Base-by-base conservation (phyloP, 2,113 vertebrate genomes). In the Nyctibius bracteatus region DNA sequence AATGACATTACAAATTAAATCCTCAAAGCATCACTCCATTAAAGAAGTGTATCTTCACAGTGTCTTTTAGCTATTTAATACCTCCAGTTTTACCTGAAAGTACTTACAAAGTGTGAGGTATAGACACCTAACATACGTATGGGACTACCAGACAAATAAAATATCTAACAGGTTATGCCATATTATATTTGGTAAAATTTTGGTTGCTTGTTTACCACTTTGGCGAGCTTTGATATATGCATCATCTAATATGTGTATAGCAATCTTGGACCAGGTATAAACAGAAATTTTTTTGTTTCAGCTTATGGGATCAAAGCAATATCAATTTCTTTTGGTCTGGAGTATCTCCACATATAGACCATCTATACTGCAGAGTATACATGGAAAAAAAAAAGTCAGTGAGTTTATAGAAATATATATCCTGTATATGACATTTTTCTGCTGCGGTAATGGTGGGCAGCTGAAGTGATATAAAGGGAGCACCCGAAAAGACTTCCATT, bases 281-380 rank as follows among this genome's bases (percentile, higher is more conserved):
- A 37, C 33, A 74, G 81, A 84, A 37, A 1, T 59, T 12, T 79
- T 92, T 71, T 63, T 1, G 31, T 91, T 94, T 93, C 25, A 67
- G 28, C 35, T 77, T 86, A 46, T n/a, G 19, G 33, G 46, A 83
- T 95, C 75, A 88, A 90, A 96, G 75, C 71, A 90, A 81, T 58
- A 86, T 67, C 86, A 10, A 41, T 96, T 95, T 51, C 33, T 96
- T 94, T 88, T 74, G 43, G 55, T 84, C 83, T 92, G 72, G 82
- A 94, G 21, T 70, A 44, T 70, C 22, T 95, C 79, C 93, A 96
- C 43, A 88, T 85, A 39, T 27, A 90, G 90, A 85, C 49, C 67
- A 86, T 90, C 70, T 86, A 82, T 55, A 77, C 54, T 57, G 58
- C 37, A 77, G 81, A 77, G 18, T 74, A 80, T 23, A 74, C 44